Evolutionary conservation across 2,797 vertebrate species (phyloP).

Genomic region (Chelmon rostratus): DNA sequence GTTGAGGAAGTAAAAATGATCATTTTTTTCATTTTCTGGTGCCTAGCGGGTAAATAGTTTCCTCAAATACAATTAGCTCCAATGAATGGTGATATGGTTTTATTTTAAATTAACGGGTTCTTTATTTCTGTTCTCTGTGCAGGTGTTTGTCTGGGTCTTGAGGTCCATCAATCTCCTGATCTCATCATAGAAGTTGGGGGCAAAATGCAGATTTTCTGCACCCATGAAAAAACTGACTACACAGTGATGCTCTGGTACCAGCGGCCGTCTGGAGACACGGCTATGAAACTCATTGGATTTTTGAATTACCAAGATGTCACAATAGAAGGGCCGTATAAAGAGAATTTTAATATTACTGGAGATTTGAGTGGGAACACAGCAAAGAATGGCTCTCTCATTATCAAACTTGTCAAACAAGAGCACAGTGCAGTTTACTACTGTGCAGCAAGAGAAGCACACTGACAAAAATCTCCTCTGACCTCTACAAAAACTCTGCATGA

Average conservation of each 20-base stretch:
- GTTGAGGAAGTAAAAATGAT: slow-evolving; percentile 7
- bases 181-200: neutral
- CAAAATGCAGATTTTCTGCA: slow-evolving; percentile 36
- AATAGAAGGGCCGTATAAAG: neutral
- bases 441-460: slow-evolving; percentile 50
- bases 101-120: neutral
- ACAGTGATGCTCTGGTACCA: slow-evolving; percentile 50
- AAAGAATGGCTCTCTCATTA: slow-evolving; percentile 37
- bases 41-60: neutral
- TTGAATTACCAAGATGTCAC: accelerated
- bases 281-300: slow-evolving; percentile 54
- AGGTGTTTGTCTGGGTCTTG: slow-evolving; percentile 44
- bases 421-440: slow-evolving; percentile 56
- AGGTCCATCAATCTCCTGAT: slow-evolving; percentile 36
- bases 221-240: slow-evolving; percentile 34
- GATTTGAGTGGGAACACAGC: slow-evolving; percentile 15
- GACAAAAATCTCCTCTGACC: slow-evolving; percentile 26
- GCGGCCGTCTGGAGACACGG: slow-evolving; percentile 2
- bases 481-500: neutral
- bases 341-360: slow-evolving; percentile 18
- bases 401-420: accelerated
- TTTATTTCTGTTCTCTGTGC: neutral
- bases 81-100: neutral
- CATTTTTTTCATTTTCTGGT: neutral
- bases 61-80: neutral